Percentiles rank a stretch among this genome's conserved stretches.
phyloP scores from a whole-genome alignment of 2,797 vertebrate genomes.

The Gymnothorax reevesii region DNA sequence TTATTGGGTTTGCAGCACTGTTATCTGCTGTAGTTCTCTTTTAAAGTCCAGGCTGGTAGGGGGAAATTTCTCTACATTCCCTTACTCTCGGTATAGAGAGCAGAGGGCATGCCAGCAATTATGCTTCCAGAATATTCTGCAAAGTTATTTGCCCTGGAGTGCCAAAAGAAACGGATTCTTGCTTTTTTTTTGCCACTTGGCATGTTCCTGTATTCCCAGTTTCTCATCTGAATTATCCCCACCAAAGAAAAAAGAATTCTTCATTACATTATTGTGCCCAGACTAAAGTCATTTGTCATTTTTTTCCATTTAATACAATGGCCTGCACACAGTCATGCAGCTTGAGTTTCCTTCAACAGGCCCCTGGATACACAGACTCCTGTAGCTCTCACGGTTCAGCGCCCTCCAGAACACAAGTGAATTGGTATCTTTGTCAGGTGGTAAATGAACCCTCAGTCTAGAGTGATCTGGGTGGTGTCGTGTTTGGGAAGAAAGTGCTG shows the following conservation, averaged over 20 bases:
- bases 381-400: neutral
- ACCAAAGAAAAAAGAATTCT: neutral
- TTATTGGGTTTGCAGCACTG: neutral
- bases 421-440: neutral
- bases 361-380: neutral
- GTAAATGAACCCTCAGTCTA: neutral
- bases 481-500: neutral
- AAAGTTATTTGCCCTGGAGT: neutral
- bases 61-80: neutral
- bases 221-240: neutral
- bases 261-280: slow-evolving; percentile 14
- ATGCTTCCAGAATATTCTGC: neutral
- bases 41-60: neutral
- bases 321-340: slow-evolving; percentile 10
- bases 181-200: neutral
- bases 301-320: neutral
- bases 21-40: neutral
- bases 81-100: neutral
- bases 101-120: neutral
- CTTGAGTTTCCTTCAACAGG: neutral
- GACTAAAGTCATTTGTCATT: neutral
- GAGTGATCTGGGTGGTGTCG: neutral
- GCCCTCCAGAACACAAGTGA: neutral
- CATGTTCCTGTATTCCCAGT: neutral
- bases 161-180: neutral